phyloP scores from a whole-genome alignment of 2,797 vertebrate genomes.

The Rhinophrynus dorsalis region DNA sequence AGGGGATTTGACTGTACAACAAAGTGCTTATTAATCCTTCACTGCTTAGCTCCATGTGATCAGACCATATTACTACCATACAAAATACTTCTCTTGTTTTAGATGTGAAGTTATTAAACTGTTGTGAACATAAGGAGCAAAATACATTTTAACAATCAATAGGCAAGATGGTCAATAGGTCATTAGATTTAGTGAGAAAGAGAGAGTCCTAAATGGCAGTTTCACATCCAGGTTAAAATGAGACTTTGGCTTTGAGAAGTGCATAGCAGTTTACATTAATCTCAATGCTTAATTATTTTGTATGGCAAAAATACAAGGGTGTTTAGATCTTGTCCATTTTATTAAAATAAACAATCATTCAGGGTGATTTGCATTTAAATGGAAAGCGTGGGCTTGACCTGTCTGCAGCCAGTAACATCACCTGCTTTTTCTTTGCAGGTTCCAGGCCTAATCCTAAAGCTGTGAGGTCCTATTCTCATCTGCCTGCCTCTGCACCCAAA shows the following conservation, averaged over 20 bases:
- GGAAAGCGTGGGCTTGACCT: neutral
- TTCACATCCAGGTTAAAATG: neutral
- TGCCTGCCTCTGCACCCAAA: too few relatives aligned
- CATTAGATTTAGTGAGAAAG: neutral
- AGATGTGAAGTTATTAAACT: neutral
- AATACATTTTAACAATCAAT: neutral
- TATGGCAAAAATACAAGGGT: neutral
- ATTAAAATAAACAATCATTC: neutral
- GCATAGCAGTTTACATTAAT: conserved; percentile 14
- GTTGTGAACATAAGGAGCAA: neutral
- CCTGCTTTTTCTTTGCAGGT: too few relatives aligned
- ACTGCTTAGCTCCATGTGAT: neutral
- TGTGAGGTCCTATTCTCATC: too few relatives aligned
- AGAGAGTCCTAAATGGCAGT: too few relatives aligned
- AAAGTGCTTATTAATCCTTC: conserved; percentile 23
- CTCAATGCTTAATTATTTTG: conserved; percentile 12
- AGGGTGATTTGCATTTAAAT: conserved; percentile 9
- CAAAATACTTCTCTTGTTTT: conserved; percentile 20
- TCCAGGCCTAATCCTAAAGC: too few relatives aligned
- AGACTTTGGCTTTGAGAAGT: neutral
- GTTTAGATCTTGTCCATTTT: neutral
- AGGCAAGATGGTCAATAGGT: neutral
- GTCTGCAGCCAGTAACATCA: neutral
- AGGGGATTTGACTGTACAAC: conserved; percentile 22
- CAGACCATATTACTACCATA: conserved; percentile 1